Percentiles rank a stretch among this genome's conserved stretches.
Evolutionary conservation across 2,797 vertebrate genomes (phyloP).

Genomic region (Brachymystax lenok): DNA sequence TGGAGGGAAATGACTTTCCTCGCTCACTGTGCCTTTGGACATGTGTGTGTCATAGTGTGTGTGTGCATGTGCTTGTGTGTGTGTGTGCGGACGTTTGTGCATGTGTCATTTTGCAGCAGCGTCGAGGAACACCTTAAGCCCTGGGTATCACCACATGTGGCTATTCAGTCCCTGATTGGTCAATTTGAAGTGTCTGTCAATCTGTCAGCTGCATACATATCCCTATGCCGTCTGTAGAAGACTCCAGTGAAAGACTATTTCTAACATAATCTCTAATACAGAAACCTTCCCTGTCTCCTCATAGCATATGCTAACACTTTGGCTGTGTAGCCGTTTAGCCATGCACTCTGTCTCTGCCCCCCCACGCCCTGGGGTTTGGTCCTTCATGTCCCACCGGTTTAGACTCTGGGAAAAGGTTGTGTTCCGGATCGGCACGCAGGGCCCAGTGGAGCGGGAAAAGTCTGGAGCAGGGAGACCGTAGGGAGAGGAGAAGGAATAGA

Average conservation of each 20-base stretch:
- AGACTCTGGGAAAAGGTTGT: slow-evolving; percentile 63
- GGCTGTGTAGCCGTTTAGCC: neutral
- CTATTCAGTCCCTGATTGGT: neutral
- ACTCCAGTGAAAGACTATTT: neutral
- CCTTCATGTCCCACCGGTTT: slow-evolving; percentile 41
- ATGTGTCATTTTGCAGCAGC: neutral
- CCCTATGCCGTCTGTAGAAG: neutral
- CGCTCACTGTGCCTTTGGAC: slow-evolving; percentile 22
- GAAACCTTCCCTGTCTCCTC: neutral
- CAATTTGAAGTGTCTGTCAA: slow-evolving; percentile 8
- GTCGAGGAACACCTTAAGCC: neutral
- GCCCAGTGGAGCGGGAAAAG: slow-evolving; percentile 48
- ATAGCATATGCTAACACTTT: neutral
- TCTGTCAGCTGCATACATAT: neutral
- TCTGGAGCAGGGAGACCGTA: neutral
- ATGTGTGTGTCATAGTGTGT: neutral
- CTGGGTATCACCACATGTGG: neutral
- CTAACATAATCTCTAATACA: no score
- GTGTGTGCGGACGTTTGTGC: neutral
- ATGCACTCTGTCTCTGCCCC: neutral
- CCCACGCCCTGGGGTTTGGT: slow-evolving; percentile 17
- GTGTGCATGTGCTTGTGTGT: slow-evolving; percentile 8
- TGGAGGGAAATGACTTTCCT: slow-evolving; percentile 31
- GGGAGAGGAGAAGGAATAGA: neutral
- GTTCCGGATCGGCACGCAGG: slow-evolving; percentile 35